Conservation (phyloP, 35 echinoderm and acorn worm species). For the Amphiura filiformis region DNA sequence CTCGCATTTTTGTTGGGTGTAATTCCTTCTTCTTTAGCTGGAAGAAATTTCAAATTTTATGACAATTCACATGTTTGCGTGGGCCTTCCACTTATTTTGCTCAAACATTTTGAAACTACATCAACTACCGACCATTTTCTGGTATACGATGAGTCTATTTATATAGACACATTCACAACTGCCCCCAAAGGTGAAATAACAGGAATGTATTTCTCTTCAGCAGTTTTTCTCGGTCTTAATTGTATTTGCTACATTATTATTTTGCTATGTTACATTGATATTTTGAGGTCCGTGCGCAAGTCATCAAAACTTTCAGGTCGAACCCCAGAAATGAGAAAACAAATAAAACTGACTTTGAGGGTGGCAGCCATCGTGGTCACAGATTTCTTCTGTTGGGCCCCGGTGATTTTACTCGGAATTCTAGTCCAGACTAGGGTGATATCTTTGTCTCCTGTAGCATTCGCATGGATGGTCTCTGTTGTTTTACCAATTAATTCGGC, state of each 20-base stretch:
- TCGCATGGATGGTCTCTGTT: not conserved
- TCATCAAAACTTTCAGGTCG: not conserved
- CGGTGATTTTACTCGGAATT: not conserved
- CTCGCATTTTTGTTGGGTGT: not conserved
- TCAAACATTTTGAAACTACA: not conserved
- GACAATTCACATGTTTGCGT: not conserved
- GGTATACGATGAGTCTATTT: too few relatives aligned
- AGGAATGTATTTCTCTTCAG: not conserved
- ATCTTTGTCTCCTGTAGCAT: not conserved
- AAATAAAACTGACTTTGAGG: not conserved
- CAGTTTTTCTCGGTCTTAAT: not conserved
- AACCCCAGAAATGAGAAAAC: not conserved
- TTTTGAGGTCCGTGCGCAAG: not conserved
- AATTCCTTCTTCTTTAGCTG: not conserved
- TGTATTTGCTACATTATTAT: not conserved
- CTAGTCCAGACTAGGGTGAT: not conserved
- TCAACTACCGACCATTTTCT: not conserved
- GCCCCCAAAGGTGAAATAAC: not conserved
- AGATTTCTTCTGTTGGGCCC: not conserved
- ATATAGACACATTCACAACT: not conserved
- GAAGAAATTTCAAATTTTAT: not conserved
- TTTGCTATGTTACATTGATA: not conserved
- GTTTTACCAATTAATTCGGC: not conserved
- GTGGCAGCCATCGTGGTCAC: not conserved
- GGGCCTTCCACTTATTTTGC: not conserved